Base-by-base conservation (phyloP, 2,888 invertebrate species). In the Perizoma flavofasciatum region DNA sequence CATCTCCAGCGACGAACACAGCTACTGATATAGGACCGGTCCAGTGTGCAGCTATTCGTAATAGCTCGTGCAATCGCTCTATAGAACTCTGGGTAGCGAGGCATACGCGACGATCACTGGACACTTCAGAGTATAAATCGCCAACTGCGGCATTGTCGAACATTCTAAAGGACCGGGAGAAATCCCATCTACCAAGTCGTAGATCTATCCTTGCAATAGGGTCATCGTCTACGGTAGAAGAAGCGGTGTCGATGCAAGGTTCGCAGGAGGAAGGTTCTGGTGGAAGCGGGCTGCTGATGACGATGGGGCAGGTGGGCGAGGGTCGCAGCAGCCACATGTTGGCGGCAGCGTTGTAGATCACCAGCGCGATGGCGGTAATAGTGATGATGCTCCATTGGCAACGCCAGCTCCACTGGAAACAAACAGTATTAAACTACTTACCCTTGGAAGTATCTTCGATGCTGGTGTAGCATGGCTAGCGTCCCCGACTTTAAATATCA, bases 1-100 rank as follows among this genome's bases (percentile, higher is more conserved):
- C 97, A 71, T 96, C 95, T 4, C 96, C 96, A 9, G 96, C 95
- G 0, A 96, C 95, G 80, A 95, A 98, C 0, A 97, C 93, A 0
- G 97, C 96, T 0, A 96, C 93, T 0, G 97, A 98, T 72, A 98
- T 96, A 0, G 97, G 96, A 0, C 97, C 97, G 6, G 94, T 93
- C 97, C 97, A 98, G 73, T 97, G 95, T 49, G 95, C 94, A 0
- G 96, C 95, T 43, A 97, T 96, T 70, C 95, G 95, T 0, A 96
- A 93, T 11, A 98, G 81, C 44, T 97, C 96, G 67, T 94, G 93
- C 6, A 98, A 85, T 63, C 97, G 94, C 74, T 98, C 98, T 51
- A 98, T 92, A 0, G 97, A 97, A 71, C 96, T 95, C 82, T 98
- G 97, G 0, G 97, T 97, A 1, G 97, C 97, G 59, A 98, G 84